Base-by-base conservation (phyloP, 1,140 invertebrate species). In the Sycophila sp. region DNA sequence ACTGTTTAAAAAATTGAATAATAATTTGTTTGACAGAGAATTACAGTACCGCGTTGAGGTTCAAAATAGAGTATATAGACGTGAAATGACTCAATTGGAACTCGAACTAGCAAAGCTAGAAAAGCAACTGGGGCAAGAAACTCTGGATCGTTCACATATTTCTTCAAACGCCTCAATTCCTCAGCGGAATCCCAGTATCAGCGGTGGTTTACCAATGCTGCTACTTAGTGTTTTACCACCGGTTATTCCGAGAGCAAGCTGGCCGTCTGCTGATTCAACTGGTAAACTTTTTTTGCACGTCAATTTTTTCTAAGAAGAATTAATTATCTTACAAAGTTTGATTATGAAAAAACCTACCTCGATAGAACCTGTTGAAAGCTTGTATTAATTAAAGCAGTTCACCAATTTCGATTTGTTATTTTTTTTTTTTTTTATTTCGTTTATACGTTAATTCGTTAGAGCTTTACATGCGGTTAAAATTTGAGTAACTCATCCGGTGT, bases 51-150 rank as follows among this genome's bases (percentile, higher is more conserved):
- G 95, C 56, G 93, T 95, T 2, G 94, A 97, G 84, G 94, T 96
- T 49, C 95, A 96, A 83, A 97, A 98, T 81, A 90, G 92, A 74
- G 94, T 96, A 3, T 96, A 96, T 81, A 92, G 92, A 75, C 88
- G 92, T 75, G 94, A 97, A 82, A 89, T 97, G 53, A 89, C 91
- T 28, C 91, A 92, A 66, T 83, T 96, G 51, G 94, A 96, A 78
- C 88, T 90, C 56, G 94, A 96, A 85, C 92, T 96, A 38, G 87
- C 87, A 19, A 89, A 92, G 68, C 85, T 96, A 69, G 93, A 96
- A 77, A 90, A 89, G 66, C 85, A 94, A 73, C 79, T 94, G 22
- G 85, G 88, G 19, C 80, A 82, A 67, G 81, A 85, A 22, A 76
- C 79, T 51, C 77, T 85, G 63, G 77, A 86, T 77, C 80, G 87